A percentile compares a stretch with the other conserved stretches of the same genome.
These are phyloP conservation scores for Zaprionus camerounensis DNA, from an alignment of 1,140 invertebrate genomes.

Conservation along the genomic window DNA sequence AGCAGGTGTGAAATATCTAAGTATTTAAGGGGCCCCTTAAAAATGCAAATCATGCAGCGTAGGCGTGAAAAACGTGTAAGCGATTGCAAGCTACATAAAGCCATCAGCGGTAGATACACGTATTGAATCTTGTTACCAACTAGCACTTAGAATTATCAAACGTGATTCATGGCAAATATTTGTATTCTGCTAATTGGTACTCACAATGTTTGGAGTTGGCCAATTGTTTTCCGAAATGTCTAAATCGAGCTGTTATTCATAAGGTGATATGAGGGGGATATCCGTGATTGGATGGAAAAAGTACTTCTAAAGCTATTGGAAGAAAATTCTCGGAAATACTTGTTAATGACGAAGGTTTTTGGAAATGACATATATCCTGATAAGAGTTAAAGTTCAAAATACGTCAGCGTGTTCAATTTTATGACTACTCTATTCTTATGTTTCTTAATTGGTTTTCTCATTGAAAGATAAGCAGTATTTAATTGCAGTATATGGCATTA, in stretches of 20 bases:
- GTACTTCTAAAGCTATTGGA: neutral
- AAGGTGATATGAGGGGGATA: neutral
- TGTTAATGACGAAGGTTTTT: neutral
- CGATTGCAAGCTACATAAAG: constrained; percentile 18
- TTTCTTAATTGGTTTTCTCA: neutral
- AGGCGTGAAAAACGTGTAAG: constrained; percentile 52
- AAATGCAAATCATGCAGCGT: constrained; percentile 10
- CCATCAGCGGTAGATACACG: neutral
- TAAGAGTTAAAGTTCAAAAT: neutral
- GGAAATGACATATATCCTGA: neutral
- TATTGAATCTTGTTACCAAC: constrained; percentile 19
- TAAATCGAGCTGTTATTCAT: neutral
- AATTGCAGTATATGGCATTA: too few species aligned
- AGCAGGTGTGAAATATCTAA: constrained; percentile 23
- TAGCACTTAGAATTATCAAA: constrained; percentile 5
- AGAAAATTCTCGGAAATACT: neutral
- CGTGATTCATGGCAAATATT: constrained; percentile 31
- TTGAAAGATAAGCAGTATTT: too few species aligned
- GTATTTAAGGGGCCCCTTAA: constrained; percentile 24
- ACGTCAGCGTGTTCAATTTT: neutral
- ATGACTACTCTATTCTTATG: neutral
- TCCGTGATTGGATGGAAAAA: neutral
- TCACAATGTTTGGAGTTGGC: constrained; percentile 1
- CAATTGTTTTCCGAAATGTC: constrained; percentile 1
- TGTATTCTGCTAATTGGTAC: constrained; percentile 5